Base-by-base conservation (phyloP, 2,888 invertebrate species). In the Psococerastis gibbosa region DNA sequence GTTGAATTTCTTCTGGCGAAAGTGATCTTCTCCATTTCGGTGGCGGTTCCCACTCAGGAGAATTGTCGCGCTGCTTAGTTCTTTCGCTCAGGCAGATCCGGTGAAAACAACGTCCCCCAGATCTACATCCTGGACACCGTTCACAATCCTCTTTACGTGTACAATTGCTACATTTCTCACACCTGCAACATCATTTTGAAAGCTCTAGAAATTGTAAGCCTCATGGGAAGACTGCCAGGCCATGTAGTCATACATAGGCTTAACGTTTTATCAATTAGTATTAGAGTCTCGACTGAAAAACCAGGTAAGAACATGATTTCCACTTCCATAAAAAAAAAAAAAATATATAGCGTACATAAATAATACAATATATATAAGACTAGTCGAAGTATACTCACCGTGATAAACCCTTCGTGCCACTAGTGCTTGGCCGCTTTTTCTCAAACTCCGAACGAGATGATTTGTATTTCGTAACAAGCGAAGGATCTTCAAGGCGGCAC, bases 401-500 rank as follows among this genome's bases (percentile, higher is more conserved):
- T n/a, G n/a, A n/a, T n/a, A n/a, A n/a, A n/a, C n/a, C n/a, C n/a
- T n/a, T n/a, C n/a, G n/a, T n/a, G n/a, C n/a, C n/a, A n/a, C n/a
- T n/a, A n/a, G n/a, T n/a, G 1, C 59, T 56, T 47, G 56, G 58
- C 61, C 61, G 62, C 34, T 60, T 77, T 78, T 52, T 74, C 72
- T 42, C 42, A 13, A 18, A 22, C 23, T 49, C 49, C 32, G 54
- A 51, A 48, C 55, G 55, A 27, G 51, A 53, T 15, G 59, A 54
- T 49, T 64, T 64, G 50, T 61, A 65, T 42, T 56, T 53, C 23
- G 62, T 64, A 50, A 59, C 56, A 8, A 89, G 62, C 3, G 74
- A 76, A 0, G 87, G 76, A 60, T 89, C 85, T 56, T 85, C 83
- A 53, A 82, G 78, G 51, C 76, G 70, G 54, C 88, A 89, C 35